These are phyloP conservation scores for Temnopleurus reevesii DNA, from an alignment of 53 echinoderm and acorn worm species.

Conservation along the genomic window DNA sequence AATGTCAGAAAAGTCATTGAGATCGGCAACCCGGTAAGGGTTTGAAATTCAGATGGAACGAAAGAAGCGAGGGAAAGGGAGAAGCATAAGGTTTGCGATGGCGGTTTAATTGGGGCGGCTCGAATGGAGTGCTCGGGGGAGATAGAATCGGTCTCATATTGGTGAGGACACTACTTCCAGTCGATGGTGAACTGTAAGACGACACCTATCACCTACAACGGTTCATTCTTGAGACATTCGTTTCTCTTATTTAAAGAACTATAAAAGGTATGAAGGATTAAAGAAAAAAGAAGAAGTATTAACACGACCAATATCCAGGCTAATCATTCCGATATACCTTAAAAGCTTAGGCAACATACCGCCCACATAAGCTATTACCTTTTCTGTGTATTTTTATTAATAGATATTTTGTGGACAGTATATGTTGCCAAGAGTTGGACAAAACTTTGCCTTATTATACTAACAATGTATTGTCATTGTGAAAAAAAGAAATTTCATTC, in stretches of 20 bases:
- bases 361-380: too few species aligned
- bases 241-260: neutral
- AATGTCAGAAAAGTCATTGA: conserved; percentile 7
- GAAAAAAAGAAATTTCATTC: too few species aligned
- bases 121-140: conserved; percentile 15
- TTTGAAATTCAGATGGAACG: conserved; percentile 17
- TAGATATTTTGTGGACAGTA: too few species aligned
- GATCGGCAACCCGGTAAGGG: conserved; percentile 16
- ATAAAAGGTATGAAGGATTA: neutral
- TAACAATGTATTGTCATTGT: too few species aligned
- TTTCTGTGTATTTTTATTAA: too few species aligned
- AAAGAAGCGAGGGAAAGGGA: neutral
- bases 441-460: too few species aligned
- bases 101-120: conserved; percentile 40
- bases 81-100: conserved; percentile 23
- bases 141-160: conserved; percentile 36
- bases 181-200: neutral
- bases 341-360: too few species aligned
- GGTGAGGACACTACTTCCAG: conserved; percentile 34
- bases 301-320: neutral
- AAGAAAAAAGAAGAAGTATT: neutral
- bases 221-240: neutral
- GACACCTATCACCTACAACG: conserved; percentile 37
- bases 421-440: too few species aligned
- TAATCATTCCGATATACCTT: neutral